phyloP scores from a whole-genome alignment of 2,113 vertebrate genomes.

The Ginglymostoma cirratum region DNA sequence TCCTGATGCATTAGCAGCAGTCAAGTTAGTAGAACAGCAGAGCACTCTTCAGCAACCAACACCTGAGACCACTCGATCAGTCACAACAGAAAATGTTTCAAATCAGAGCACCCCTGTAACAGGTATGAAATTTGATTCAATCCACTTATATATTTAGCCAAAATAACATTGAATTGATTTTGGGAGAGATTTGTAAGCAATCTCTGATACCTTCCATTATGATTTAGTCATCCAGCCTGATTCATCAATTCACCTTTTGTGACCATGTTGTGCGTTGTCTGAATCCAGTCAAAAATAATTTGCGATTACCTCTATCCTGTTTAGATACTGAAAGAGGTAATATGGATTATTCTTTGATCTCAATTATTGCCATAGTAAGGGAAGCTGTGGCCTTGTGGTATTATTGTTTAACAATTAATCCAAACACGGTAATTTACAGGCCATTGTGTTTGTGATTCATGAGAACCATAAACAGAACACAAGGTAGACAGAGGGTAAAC shows the following conservation, averaged over 20 bases:
- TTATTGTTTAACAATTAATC: too few species aligned
- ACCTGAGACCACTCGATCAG: neutral
- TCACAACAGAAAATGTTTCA: neutral
- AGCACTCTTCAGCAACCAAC: neutral
- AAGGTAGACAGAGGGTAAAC: too few species aligned
- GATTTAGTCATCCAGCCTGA: neutral
- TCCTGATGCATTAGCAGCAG: slow-evolving; percentile 32
- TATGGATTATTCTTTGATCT: neutral
- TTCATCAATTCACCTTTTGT: neutral
- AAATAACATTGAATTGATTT: neutral
- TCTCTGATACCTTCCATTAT: neutral
- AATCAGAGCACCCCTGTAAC: slow-evolving; percentile 22
- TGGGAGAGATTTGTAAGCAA: neutral
- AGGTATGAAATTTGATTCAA: slow-evolving; percentile 11
- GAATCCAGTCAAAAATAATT: neutral
- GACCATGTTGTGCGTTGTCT: neutral
- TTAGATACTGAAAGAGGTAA: neutral
- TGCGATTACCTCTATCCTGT: neutral
- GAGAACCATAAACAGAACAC: too few species aligned
- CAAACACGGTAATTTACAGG: too few species aligned
- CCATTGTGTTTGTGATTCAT: too few species aligned
- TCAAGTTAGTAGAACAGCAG: slow-evolving; percentile 37
- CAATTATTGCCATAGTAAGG: neutral
- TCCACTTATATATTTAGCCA: neutral
- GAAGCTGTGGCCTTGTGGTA: too few species aligned